Conservation (phyloP, 1,140 invertebrate species). For the Riptortus pedestris region DNA sequence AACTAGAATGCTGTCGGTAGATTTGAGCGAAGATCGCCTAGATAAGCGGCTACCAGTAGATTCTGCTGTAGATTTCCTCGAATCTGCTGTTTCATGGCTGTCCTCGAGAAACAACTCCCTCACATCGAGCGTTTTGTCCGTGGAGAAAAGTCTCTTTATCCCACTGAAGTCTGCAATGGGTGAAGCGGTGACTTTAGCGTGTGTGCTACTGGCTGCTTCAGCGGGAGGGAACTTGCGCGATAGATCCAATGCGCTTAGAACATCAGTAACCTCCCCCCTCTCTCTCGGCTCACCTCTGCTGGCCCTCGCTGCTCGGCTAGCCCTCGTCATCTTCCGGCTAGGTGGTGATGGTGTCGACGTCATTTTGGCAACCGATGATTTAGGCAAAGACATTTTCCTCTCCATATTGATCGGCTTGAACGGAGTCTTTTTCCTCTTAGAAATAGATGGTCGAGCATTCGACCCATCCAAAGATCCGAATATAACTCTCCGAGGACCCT, state of each 20-base stretch:
- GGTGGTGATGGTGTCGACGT: not conserved
- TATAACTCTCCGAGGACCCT: too few species aligned
- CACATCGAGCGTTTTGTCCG: conserved; percentile 6
- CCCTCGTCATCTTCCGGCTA: not conserved
- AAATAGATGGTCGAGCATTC: not conserved
- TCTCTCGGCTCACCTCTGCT: not conserved
- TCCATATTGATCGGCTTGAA: not conserved
- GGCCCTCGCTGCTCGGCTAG: not conserved
- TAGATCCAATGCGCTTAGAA: conserved; percentile 21
- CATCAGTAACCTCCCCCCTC: conserved; percentile 13
- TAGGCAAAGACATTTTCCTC: not conserved
- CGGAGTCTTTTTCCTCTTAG: not conserved
- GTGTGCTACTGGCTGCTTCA: not conserved
- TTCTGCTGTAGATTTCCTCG: not conserved
- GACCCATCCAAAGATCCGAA: too few species aligned
- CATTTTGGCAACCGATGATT: not conserved
- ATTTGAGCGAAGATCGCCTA: not conserved
- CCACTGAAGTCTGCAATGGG: not conserved
- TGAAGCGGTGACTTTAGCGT: not conserved
- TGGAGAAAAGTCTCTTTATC: conserved; percentile 15
- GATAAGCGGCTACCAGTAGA: not conserved
- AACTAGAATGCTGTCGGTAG: not conserved
- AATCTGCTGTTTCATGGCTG: not conserved
- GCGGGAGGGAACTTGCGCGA: conserved; percentile 1
- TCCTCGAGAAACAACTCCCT: not conserved